A percentile compares a stretch with the other conserved stretches of the same genome.
phyloP scores from a whole-genome alignment of 2,888 invertebrate species.

The Lypha dubia region DNA sequence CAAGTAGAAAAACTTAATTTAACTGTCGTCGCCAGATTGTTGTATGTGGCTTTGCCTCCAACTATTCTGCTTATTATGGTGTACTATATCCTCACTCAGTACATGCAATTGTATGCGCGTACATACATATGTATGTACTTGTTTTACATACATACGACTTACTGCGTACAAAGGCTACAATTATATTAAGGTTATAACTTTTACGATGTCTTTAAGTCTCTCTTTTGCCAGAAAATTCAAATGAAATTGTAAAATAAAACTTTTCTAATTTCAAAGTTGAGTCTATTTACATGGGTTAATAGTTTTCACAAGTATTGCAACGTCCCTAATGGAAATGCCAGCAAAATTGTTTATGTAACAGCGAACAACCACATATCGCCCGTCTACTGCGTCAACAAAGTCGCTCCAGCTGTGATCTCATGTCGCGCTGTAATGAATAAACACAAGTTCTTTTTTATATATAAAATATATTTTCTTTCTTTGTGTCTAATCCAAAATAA shows the following conservation, averaged over 20 bases:
- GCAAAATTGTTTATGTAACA: not conserved
- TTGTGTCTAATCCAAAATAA: constrained; percentile 74
- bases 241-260: not conserved
- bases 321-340: constrained; percentile 3
- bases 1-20: constrained; percentile 67
- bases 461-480: not conserved
- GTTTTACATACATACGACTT: not conserved
- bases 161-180: not conserved
- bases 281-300: not conserved
- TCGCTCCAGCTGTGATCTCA: constrained; percentile 67
- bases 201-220: not conserved
- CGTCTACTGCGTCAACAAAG: constrained; percentile 55
- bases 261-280: not conserved
- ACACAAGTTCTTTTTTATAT: constrained; percentile 66
- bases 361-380: constrained; percentile 23
- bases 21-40: constrained; percentile 72
- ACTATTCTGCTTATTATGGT: constrained; percentile 28
- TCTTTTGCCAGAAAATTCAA: no score
- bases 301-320: not conserved
- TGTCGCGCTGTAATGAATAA: constrained; percentile 73
- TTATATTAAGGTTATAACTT: not conserved
- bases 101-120: not conserved
- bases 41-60: constrained; percentile 59
- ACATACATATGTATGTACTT: not conserved
- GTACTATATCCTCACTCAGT: not conserved